These are phyloP conservation scores for Aspidoscelis tigris DNA, from an alignment of 2,113 vertebrate species.

Conservation along the genomic window DNA sequence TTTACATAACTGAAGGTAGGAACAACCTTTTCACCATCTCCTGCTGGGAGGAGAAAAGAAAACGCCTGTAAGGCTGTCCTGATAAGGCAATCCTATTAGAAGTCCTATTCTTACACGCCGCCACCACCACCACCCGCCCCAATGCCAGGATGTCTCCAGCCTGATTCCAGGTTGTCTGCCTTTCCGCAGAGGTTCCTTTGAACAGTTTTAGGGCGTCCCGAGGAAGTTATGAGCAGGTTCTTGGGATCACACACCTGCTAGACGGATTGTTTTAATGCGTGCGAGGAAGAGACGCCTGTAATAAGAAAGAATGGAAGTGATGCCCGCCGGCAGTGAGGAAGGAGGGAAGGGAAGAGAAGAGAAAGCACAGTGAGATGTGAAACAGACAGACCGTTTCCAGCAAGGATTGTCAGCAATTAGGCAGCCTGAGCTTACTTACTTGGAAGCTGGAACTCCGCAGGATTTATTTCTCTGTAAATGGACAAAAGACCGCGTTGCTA, in stretches of 20 bases:
- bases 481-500: neutral
- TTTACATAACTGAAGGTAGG: constrained; percentile 42
- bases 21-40: constrained; percentile 47
- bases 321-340: neutral
- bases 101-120: constrained; percentile 43
- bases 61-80: constrained; percentile 57
- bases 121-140: neutral
- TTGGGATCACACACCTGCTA: constrained; percentile 71
- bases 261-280: constrained; percentile 24
- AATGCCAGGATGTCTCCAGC: constrained; percentile 57
- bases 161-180: constrained; percentile 55
- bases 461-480: neutral
- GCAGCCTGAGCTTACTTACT: neutral
- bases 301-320: constrained; percentile 35
- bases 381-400: neutral
- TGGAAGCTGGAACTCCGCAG: neutral
- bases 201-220: constrained; percentile 16
- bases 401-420: too few relatives aligned
- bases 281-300: constrained; percentile 47
- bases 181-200: constrained; percentile 33
- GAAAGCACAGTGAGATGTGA: neutral
- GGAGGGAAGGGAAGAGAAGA: neutral
- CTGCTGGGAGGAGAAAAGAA: constrained; percentile 32
- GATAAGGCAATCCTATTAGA: constrained; percentile 62
- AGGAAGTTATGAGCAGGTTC: constrained; percentile 49